Evolutionary conservation across 37 sponge, comb jelly and placozoan genomes (phyloP).

Genomic region (Haliclona indistincta): DNA sequence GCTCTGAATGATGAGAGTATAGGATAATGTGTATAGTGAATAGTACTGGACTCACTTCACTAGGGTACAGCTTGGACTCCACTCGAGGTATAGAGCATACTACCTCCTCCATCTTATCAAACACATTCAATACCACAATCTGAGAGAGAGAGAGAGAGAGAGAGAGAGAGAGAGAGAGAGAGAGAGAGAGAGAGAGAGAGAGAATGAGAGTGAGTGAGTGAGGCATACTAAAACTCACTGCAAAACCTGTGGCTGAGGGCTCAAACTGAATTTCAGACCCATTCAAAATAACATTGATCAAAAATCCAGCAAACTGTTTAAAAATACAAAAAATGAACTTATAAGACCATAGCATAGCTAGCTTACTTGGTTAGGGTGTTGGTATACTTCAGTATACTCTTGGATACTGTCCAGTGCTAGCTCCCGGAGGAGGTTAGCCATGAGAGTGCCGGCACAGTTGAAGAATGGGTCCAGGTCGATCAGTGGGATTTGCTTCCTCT

Average conservation of each 20-base stretch:
- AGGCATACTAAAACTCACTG: slow-evolving; percentile 32
- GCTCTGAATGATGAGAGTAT: slow-evolving; percentile 20
- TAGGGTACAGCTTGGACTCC: slow-evolving; percentile 91
- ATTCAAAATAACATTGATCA: slow-evolving; percentile 74
- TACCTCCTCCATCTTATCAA: slow-evolving; percentile 86
- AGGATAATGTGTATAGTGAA: background rate
- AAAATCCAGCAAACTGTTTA: slow-evolving; percentile 74
- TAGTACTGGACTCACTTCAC: slow-evolving; percentile 37
- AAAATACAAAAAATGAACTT: background rate
- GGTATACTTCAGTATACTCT: slow-evolving; percentile 72
- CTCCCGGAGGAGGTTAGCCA: slow-evolving; percentile 84
- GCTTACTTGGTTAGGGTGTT: slow-evolving; percentile 47
- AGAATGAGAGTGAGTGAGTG: background rate
- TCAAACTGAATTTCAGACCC: slow-evolving; percentile 85
- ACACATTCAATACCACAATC: slow-evolving; percentile 85
- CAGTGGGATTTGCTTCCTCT: slow-evolving; percentile 84
- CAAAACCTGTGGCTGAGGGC: slow-evolving; percentile 74
- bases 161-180: background rate
- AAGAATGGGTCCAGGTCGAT: slow-evolving; percentile 81
- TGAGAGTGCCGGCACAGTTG: slow-evolving; percentile 74
- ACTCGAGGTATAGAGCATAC: slow-evolving; percentile 86
- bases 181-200: background rate
- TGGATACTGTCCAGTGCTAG: slow-evolving; percentile 73
- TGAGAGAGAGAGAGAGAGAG: slow-evolving; percentile 2
- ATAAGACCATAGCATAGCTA: background rate